phyloP scores from a whole-genome alignment of 2,797 vertebrate species.

The Anas flavirostris region DNA sequence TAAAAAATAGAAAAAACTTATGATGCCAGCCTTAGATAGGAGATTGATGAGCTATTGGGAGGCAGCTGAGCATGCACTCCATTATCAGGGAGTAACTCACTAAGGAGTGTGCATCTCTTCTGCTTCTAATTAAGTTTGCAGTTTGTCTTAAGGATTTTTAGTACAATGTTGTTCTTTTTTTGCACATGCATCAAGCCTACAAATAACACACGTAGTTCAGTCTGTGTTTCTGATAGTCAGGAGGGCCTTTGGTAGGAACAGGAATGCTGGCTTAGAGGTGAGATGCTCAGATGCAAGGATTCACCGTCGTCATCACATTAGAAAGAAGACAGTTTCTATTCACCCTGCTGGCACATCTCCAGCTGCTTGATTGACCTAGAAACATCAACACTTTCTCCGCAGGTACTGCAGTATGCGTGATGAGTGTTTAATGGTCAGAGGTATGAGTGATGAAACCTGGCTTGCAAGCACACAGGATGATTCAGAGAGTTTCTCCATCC shows the following conservation, averaged over 20 bases:
- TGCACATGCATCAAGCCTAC: rapidly evolving
- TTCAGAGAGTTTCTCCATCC: not conserved
- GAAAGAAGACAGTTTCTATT: not conserved
- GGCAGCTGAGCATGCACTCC: not conserved
- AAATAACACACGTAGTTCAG: not conserved
- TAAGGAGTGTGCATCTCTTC: not conserved
- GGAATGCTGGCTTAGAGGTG: not conserved
- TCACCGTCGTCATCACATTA: not conserved
- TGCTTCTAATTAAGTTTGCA: not conserved
- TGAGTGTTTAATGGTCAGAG: not conserved
- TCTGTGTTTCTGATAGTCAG: not conserved
- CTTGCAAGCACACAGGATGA: not conserved
- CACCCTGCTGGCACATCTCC: not conserved
- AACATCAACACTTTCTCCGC: not conserved
- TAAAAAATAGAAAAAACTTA: not conserved
- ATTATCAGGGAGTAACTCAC: not conserved
- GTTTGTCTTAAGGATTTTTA: not conserved
- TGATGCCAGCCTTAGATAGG: not conserved
- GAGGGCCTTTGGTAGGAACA: not conserved
- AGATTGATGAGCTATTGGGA: slow-evolving; percentile 7
- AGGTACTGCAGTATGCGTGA: rapidly evolving
- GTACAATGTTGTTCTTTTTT: not conserved
- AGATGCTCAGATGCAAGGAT: not conserved
- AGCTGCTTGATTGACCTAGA: not conserved
- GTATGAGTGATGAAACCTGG: not conserved